Base-by-base conservation (phyloP, 1,140 invertebrate species). In the Heliconius hewitsoni region DNA sequence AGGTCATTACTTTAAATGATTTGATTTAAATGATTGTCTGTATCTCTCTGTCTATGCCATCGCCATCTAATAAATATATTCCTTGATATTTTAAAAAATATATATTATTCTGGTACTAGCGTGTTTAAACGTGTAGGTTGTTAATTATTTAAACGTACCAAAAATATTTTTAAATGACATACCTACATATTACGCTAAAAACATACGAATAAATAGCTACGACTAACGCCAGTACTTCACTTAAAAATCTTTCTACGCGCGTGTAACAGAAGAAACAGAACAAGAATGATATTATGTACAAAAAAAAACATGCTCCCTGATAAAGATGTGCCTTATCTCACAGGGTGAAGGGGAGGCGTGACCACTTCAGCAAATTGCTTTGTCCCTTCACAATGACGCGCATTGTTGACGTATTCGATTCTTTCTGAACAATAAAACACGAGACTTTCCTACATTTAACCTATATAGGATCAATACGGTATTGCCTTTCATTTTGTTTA, bases 361-460 rank as follows among this genome's bases (percentile, higher is more conserved):
- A 82, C 84, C 87, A 88, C 87, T 88, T 84, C 86, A 83, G 80
- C 81, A 88, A 86, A 88, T 88, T 88, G 85, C 86, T 85, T 84
- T 83, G 81, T 84, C 85, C 84, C 81, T 81, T 81, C 73, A 84
- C 82, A 83, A 84, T 81, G 76, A 78, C 79, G 78, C 78, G 79
- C 76, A 84, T 88, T 86, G 84, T 86, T 85, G 82, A 81, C 71
- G 80, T 78, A 83, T 85, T 82, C 82, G 83, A 85, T 86, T 85
- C 82, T 86, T 83, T 82, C 85, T 83, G 85, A 85, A 86, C 83
- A 85, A 87, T 83, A 84, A 84, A 80, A 80, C 79, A 81, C 72
- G 80, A 77, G 72, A 46, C 80, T 77, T 66, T 78, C 77, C 72
- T 81, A 80, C 75, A 71, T 77, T 70, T 81, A 77, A 81, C 71